Evolutionary conservation across 2,888 invertebrate genomes (phyloP).

Genomic region (Herminia tarsipennalis): DNA sequence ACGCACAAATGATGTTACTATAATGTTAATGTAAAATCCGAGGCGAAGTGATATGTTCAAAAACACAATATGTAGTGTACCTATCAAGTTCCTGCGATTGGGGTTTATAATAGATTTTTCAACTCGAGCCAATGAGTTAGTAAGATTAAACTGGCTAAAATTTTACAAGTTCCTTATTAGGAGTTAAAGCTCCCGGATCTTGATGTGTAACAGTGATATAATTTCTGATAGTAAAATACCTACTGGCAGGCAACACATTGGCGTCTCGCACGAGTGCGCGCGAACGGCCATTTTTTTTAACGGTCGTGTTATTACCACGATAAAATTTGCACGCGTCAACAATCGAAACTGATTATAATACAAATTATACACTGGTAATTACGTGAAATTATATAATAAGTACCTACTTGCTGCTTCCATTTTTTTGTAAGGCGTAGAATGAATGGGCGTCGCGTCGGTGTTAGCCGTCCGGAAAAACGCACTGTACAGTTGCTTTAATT

Average conservation of each 20-base stretch:
- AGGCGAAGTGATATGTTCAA: too few species aligned
- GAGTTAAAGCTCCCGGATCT: conserved; percentile 51
- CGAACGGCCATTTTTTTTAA: conserved; percentile 23
- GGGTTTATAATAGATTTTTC: too few species aligned
- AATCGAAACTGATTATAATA: conserved; percentile 33
- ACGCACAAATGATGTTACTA: too few species aligned
- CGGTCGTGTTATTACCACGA: conserved; percentile 15
- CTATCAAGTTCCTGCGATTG: too few species aligned
- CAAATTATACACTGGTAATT: conserved; percentile 44
- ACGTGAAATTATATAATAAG: conserved; percentile 52
- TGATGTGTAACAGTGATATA: conserved; percentile 41
- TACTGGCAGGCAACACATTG: conserved; percentile 32
- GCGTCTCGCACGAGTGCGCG: conserved; percentile 58
- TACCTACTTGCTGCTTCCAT: conserved; percentile 38
- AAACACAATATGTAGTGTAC: too few species aligned
- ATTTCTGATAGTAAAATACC: too few species aligned
- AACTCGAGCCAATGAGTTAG: too few species aligned
- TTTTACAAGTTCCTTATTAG: conserved; percentile 23
- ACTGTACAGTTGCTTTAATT: conserved; percentile 5
- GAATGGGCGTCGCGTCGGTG: conserved; percentile 10
- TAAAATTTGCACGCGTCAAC: conserved; percentile 38
- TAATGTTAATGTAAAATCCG: too few species aligned
- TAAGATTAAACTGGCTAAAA: conserved; percentile 9
- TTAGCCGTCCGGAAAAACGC: conserved; percentile 34
- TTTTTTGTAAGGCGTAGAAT: conserved; percentile 19